Percentiles rank a stretch among this genome's conserved stretches.
phyloP scores from a whole-genome alignment of 2,888 invertebrate species.

The Loripinus fragilis region DNA sequence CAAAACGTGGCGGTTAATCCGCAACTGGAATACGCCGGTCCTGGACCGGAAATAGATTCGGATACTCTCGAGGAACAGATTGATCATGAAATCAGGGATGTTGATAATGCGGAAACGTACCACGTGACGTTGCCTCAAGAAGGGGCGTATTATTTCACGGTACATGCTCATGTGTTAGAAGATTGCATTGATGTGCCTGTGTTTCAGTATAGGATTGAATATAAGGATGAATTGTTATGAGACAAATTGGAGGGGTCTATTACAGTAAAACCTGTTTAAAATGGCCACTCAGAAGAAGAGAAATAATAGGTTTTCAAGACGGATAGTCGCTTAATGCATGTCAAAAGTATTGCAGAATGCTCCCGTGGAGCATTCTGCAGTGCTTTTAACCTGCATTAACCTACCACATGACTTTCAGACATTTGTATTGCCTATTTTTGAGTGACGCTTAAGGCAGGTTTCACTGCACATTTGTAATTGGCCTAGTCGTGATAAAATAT shows the following conservation, averaged over 20 bases:
- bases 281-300: background rate
- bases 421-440: too few species aligned
- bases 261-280: too few species aligned
- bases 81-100: constrained; percentile 74
- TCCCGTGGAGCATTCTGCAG: too few species aligned
- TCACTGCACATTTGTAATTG: too few species aligned
- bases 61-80: constrained; percentile 70
- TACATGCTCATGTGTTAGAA: constrained; percentile 73
- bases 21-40: constrained; percentile 74
- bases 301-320: background rate
- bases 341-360: background rate
- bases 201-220: constrained; percentile 74
- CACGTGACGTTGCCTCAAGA: constrained; percentile 75
- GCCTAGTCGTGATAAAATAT: too few species aligned
- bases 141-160: constrained; percentile 76
- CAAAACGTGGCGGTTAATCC: constrained; percentile 75
- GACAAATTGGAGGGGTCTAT: background rate
- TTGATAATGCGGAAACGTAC: constrained; percentile 76
- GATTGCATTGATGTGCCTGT: constrained; percentile 74
- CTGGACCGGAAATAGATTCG: constrained; percentile 68
- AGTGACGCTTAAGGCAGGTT: too few species aligned
- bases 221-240: constrained; percentile 73
- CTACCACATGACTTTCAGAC: too few species aligned
- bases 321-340: too few species aligned
- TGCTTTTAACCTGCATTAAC: too few species aligned